A percentile compares a stretch with the other conserved stretches of the same genome.
Conservation (phyloP, 2,797 vertebrate species). For the Coregonus suidteri region DNA sequence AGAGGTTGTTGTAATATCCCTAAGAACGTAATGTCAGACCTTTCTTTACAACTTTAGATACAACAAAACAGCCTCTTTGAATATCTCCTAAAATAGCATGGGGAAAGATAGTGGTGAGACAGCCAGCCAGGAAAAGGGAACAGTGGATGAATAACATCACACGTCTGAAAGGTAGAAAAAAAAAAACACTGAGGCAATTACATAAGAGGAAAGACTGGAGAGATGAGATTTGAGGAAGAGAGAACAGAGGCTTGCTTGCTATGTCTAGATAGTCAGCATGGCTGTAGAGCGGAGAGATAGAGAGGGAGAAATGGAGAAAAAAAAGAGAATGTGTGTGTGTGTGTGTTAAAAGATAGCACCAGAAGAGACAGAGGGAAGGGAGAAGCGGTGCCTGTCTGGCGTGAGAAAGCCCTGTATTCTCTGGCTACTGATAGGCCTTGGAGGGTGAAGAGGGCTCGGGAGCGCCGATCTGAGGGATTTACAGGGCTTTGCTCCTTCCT, state of each 20-base stretch:
- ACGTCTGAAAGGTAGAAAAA: background rate
- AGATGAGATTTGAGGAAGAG: conserved; percentile 48
- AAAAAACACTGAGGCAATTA: conserved; percentile 16
- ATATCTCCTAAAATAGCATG: background rate
- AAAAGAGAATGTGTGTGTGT: background rate
- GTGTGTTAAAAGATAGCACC: conserved; percentile 29
- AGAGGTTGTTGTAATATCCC: background rate
- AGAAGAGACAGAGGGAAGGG: conserved; percentile 45
- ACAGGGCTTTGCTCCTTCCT: conserved; percentile 75
- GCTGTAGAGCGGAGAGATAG: background rate
- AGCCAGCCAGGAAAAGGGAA: conserved; percentile 7
- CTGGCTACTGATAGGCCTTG: conserved; percentile 64
- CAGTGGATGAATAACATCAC: background rate
- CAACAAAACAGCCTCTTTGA: conserved; percentile 7
- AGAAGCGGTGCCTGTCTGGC: conserved; percentile 69
- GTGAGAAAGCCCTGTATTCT: conserved; percentile 67
- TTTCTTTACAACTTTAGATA: background rate
- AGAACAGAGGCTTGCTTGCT: conserved; percentile 24
- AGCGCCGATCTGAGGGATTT: conserved; percentile 68
- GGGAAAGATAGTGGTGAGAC: background rate
- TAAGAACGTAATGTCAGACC: background rate
- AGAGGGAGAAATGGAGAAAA: background rate
- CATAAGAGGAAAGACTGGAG: conserved; percentile 43
- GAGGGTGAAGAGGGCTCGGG: conserved; percentile 66
- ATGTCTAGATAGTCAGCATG: conserved; percentile 31